A percentile compares a stretch with the other conserved stretches of the same genome.
phyloP scores from a whole-genome alignment of 2,113 vertebrate genomes.

The Chlamydotis undulata region DNA sequence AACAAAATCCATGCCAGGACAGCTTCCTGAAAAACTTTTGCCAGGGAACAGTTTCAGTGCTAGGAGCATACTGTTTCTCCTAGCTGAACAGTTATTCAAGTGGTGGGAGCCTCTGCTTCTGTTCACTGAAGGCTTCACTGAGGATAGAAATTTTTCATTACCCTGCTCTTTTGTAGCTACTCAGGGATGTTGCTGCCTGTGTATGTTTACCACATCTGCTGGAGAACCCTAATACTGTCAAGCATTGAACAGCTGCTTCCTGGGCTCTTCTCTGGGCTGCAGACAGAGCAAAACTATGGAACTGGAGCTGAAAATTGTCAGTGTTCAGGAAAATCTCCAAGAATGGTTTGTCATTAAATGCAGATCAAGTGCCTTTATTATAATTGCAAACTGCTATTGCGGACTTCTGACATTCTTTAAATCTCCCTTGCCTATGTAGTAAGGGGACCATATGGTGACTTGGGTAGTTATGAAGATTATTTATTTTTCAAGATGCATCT shows the following conservation, averaged over 20 bases:
- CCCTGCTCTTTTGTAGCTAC: neutral
- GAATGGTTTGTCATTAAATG: neutral
- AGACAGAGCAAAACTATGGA: neutral
- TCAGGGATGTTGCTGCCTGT: neutral
- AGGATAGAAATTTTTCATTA: neutral
- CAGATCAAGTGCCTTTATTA: neutral
- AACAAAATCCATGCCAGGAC: neutral
- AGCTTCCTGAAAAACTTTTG: neutral
- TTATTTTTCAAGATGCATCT: neutral
- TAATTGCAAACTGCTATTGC: neutral
- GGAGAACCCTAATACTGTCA: neutral
- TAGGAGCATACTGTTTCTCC: neutral
- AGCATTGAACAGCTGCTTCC: neutral
- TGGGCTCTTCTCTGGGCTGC: neutral
- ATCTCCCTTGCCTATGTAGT: neutral
- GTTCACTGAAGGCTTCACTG: neutral
- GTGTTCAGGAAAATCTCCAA: neutral
- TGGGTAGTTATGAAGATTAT: neutral
- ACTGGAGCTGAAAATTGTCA: neutral
- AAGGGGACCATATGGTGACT: neutral
- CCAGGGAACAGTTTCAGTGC: neutral
- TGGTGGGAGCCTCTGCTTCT: neutral
- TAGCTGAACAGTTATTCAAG: neutral
- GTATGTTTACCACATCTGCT: neutral
- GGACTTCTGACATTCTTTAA: neutral